Percentiles rank a stretch among this genome's conserved stretches.
These are phyloP conservation scores for Rhinoderma darwinii DNA, from an alignment of 2,113 vertebrate genomes.

Conservation along the genomic window DNA sequence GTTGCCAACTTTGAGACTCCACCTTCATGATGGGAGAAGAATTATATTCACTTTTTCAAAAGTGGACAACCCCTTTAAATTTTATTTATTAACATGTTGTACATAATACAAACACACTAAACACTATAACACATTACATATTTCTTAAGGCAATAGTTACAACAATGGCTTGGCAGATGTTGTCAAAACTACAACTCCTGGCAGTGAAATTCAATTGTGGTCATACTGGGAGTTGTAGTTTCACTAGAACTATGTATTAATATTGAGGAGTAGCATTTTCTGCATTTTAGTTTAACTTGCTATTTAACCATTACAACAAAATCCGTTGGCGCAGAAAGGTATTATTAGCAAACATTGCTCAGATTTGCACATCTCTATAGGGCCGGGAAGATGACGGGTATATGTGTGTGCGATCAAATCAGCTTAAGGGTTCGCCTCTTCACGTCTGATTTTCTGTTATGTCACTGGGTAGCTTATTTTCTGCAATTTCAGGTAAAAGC, in stretches of 20 bases:
- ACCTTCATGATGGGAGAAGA: neutral
- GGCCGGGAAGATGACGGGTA: neutral
- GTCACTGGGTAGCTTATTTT: slow-evolving; percentile 44
- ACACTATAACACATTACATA: neutral
- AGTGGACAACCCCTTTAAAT: neutral
- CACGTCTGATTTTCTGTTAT: neutral
- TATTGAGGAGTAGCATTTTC: neutral
- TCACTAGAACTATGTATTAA: neutral
- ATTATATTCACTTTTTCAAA: neutral
- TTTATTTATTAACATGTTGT: slow-evolving; percentile 1
- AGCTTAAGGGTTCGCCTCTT: neutral
- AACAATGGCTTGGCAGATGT: neutral
- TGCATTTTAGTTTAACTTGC: neutral
- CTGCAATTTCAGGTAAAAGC: slow-evolving; percentile 31
- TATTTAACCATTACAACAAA: neutral
- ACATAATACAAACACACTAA: slow-evolving; percentile 8
- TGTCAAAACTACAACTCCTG: too few species aligned
- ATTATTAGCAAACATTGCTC: neutral
- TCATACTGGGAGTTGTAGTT: neutral
- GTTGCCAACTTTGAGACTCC: neutral
- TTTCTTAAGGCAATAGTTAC: neutral
- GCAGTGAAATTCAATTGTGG: neutral
- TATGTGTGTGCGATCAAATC: neutral
- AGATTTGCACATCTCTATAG: slow-evolving; percentile 28
- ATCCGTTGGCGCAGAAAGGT: neutral